A percentile compares a stretch with the other conserved stretches of the same genome.
These are phyloP conservation scores for Clarias pachynema DNA, from an alignment of 2,797 vertebrate species.

Conservation along the genomic window DNA sequence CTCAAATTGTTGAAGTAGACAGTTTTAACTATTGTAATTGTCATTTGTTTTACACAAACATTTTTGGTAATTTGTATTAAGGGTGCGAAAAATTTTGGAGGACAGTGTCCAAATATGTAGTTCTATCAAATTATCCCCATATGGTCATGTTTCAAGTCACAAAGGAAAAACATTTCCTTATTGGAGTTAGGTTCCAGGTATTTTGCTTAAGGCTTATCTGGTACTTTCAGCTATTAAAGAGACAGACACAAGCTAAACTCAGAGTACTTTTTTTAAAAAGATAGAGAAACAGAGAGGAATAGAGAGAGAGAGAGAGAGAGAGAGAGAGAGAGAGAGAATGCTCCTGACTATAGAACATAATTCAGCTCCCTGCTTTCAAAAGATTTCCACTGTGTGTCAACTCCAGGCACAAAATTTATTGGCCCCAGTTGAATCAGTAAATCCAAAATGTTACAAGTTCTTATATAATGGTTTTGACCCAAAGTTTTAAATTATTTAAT, in stretches of 20 bases:
- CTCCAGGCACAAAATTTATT: background rate
- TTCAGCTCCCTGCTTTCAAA: slow-evolving; percentile 20
- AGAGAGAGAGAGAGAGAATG: background rate
- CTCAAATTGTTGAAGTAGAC: background rate
- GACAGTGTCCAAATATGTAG: background rate
- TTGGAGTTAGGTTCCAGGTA: background rate
- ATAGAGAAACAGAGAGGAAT: too few relatives aligned
- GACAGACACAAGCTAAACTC: background rate
- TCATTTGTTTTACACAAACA: background rate
- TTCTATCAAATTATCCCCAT: background rate
- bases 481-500: background rate
- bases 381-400: background rate
- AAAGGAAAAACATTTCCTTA: background rate
- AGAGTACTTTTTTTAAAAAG: too few relatives aligned
- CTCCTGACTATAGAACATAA: slow-evolving; percentile 12
- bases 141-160: background rate
- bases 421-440: slow-evolving; percentile 4
- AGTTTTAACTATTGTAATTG: background rate
- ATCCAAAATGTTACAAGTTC: background rate
- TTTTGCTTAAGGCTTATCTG: background rate
- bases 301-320: background rate
- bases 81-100: background rate
- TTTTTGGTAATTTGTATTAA: background rate
- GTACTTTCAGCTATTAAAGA: background rate
- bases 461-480: background rate